Conservation (phyloP, 2,888 invertebrate genomes). For the Neuroscelio doddi region DNA sequence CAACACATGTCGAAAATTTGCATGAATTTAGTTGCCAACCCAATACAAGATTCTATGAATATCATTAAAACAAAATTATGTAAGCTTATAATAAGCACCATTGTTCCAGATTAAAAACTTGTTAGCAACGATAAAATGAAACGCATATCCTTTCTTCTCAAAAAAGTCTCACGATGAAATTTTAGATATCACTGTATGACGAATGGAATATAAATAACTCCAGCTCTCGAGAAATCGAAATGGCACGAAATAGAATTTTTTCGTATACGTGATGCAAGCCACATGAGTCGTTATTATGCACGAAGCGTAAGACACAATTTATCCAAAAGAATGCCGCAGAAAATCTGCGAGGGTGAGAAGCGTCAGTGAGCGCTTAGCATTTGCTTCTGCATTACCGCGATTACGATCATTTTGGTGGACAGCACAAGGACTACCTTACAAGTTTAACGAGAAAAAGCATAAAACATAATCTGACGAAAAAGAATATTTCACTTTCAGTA, state of each 20-base stretch:
- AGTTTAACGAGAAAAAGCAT: neutral
- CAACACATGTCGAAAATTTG: no score
- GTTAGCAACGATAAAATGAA: neutral
- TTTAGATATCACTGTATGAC: neutral
- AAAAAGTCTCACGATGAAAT: neutral
- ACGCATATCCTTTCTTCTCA: neutral
- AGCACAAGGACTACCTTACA: neutral
- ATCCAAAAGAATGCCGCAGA: neutral
- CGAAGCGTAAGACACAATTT: conserved; percentile 7
- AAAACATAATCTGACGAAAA: neutral
- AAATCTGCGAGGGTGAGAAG: neutral
- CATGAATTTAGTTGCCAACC: no score
- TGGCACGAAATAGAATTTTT: conserved; percentile 4
- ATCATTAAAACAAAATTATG: no score
- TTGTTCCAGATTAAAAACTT: neutral
- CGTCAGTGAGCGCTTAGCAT: neutral
- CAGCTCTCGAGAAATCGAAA: conserved; percentile 6
- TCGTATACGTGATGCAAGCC: conserved; percentile 5
- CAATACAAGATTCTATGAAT: no score
- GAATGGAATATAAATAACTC: conserved; percentile 7
- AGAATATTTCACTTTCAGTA: conserved; percentile 1
- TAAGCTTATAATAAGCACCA: no score
- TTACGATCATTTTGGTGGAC: neutral
- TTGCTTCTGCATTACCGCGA: neutral
- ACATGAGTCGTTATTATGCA: conserved; percentile 3